Percentiles rank a stretch among this genome's conserved stretches.
phyloP scores from a whole-genome alignment of 2,113 vertebrate species.

The Salvelinus sp. region DNA sequence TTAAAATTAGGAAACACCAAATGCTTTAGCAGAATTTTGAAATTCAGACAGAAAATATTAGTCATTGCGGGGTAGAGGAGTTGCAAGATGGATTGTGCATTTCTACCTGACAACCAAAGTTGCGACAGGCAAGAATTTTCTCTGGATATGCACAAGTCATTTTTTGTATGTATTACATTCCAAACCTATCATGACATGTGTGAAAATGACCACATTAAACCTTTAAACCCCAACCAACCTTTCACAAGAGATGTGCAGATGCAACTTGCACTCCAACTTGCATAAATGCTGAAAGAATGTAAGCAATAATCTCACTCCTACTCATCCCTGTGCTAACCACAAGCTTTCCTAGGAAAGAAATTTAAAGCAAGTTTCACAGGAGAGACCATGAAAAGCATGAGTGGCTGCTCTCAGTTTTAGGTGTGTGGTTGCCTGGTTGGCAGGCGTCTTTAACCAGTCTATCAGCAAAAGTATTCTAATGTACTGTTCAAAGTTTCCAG shows the following conservation, averaged over 20 bases:
- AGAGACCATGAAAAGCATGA: conserved; percentile 66
- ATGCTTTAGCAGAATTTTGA: neutral
- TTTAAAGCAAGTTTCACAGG: conserved; percentile 66
- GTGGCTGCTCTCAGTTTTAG: conserved; percentile 61
- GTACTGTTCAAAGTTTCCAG: conserved; percentile 1
- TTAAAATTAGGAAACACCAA: conserved; percentile 32
- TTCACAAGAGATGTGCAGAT: conserved; percentile 56
- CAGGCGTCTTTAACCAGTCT: conserved; percentile 43
- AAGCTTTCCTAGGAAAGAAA: conserved; percentile 66
- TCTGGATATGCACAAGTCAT: neutral
- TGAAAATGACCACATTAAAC: conserved; percentile 37
- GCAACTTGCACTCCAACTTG: conserved; percentile 58
- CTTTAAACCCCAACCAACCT: conserved; percentile 36
- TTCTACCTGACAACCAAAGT: conserved; percentile 27
- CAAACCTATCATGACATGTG: conserved; percentile 23
- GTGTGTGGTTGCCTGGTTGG: conserved; percentile 54
- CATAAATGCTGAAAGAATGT: conserved; percentile 70
- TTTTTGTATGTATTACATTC: neutral
- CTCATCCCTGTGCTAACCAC: conserved; percentile 71
- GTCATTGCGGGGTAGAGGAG: conserved; percentile 11
- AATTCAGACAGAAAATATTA: conserved; percentile 25
- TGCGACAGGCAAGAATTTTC: neutral
- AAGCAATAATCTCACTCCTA: conserved; percentile 74
- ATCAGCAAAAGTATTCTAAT: conserved; percentile 34
- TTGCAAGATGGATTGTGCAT: neutral